Conservation (phyloP, 1,140 invertebrate genomes). For the Drosophila pseudoobscura region DNA sequence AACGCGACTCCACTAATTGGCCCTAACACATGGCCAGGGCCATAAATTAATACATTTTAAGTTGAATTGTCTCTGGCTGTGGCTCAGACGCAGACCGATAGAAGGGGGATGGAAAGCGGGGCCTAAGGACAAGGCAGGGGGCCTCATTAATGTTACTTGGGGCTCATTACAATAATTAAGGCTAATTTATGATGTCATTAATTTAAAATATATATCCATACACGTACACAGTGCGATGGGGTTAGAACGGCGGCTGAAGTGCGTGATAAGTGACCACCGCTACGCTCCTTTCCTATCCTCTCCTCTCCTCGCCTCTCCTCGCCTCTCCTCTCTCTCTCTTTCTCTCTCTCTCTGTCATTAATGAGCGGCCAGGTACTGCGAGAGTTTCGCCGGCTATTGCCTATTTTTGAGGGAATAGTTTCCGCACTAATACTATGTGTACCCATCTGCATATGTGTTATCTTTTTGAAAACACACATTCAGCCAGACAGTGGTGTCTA, state of each 20-base stretch:
- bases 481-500: not conserved
- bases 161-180: conserved; percentile 79
- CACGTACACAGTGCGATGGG: conserved; percentile 11
- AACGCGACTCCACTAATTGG: conserved; percentile 65
- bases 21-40: conserved; percentile 62
- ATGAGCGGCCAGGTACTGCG: no score
- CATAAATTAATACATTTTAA: conserved; percentile 79
- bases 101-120: not conserved
- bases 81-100: not conserved
- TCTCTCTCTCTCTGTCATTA: no score
- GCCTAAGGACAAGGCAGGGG: not conserved
- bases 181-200: conserved; percentile 78
- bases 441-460: not conserved
- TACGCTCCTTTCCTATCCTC: no score
- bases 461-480: conserved; percentile 1
- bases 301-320: no score
- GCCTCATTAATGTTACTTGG: conserved; percentile 66
- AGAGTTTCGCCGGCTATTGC: no score
- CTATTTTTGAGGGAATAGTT: conserved; percentile 19
- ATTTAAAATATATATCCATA: conserved; percentile 51
- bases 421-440: not conserved
- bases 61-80: conserved; percentile 68
- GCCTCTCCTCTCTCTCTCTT: no score
- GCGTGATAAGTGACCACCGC: not conserved
- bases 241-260: conserved; percentile 8